Evolutionary conservation across 2,113 vertebrate genomes (phyloP).

Genomic region (Triplophysa siluroides): DNA sequence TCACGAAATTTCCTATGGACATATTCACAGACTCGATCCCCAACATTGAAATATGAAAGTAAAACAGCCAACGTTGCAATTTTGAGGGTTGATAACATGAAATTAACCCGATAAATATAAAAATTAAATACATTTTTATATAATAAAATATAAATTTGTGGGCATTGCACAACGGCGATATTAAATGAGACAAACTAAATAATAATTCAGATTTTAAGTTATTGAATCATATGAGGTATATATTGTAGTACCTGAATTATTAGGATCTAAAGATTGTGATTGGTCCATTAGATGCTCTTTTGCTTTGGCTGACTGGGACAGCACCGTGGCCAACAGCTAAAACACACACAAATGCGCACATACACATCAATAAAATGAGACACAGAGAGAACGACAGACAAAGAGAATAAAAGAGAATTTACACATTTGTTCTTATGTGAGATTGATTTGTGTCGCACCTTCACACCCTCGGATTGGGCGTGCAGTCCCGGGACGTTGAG

Average conservation of each 20-base stretch:
- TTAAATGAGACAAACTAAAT: not conserved
- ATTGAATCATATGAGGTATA: not conserved
- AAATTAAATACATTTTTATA: not conserved
- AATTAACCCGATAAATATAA: no score
- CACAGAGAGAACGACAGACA: slow-evolving; percentile 31
- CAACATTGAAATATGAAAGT: no score
- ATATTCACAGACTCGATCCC: no score
- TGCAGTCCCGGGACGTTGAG: slow-evolving; percentile 84
- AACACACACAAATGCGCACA: slow-evolving; percentile 48
- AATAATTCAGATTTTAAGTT: no score
- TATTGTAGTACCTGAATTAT: slow-evolving; percentile 70
- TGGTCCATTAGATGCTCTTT: slow-evolving; percentile 86
- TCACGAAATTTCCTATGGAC: no score
- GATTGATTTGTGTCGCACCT: slow-evolving; percentile 71
- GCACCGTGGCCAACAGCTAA: slow-evolving; percentile 92
- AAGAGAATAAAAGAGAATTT: not conserved
- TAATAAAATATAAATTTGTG: not conserved
- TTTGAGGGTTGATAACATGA: no score
- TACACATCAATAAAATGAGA: not conserved
- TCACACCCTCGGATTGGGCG: slow-evolving; percentile 88
- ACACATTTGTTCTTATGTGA: not conserved
- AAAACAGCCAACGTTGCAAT: no score
- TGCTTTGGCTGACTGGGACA: slow-evolving; percentile 90
- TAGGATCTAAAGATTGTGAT: slow-evolving; percentile 86
- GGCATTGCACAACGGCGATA: not conserved